Percentiles rank a stretch among this genome's conserved stretches.
phyloP scores from a whole-genome alignment of 2,888 invertebrate species.

The Xanthorhoe designata region DNA sequence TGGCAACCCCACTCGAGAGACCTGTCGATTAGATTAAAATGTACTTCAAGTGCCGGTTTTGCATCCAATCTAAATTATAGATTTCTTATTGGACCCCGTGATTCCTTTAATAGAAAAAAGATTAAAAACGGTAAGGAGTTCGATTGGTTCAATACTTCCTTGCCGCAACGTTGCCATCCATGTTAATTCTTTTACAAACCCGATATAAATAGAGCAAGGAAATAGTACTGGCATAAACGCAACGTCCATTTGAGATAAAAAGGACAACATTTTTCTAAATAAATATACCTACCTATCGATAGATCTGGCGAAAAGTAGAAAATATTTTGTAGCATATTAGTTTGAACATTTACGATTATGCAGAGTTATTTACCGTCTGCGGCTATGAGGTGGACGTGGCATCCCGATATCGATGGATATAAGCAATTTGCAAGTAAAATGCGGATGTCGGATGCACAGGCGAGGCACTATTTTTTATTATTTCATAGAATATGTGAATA shows the following conservation, averaged over 20 bases:
- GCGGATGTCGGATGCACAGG: conserved; percentile 69
- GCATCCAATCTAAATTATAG: conserved; percentile 33
- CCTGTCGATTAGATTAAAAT: conserved; percentile 42
- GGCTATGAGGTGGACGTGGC: conserved; percentile 51
- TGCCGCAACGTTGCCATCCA: background rate
- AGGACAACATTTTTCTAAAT: background rate
- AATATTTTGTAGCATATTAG: conserved; percentile 32
- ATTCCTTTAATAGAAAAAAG: conserved; percentile 26
- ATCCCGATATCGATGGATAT: conserved; percentile 73
- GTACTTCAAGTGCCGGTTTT: conserved; percentile 32
- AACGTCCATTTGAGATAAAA: background rate
- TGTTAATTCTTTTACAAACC: background rate
- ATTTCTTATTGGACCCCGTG: conserved; percentile 8
- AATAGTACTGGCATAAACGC: background rate
- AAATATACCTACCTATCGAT: background rate
- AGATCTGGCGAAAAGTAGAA: background rate
- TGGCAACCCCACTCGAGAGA: conserved; percentile 40
- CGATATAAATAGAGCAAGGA: background rate
- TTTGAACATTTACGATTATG: conserved; percentile 41
- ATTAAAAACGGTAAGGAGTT: conserved; percentile 13
- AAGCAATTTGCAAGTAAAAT: conserved; percentile 84
- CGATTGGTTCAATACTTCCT: conserved; percentile 7
- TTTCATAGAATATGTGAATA: conserved; percentile 67
- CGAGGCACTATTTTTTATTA: conserved; percentile 64
- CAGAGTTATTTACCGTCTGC: conserved; percentile 44